Evolutionary conservation across 2,888 invertebrate genomes (phyloP).

Genomic region (Caenorhabditis imperialis): DNA sequence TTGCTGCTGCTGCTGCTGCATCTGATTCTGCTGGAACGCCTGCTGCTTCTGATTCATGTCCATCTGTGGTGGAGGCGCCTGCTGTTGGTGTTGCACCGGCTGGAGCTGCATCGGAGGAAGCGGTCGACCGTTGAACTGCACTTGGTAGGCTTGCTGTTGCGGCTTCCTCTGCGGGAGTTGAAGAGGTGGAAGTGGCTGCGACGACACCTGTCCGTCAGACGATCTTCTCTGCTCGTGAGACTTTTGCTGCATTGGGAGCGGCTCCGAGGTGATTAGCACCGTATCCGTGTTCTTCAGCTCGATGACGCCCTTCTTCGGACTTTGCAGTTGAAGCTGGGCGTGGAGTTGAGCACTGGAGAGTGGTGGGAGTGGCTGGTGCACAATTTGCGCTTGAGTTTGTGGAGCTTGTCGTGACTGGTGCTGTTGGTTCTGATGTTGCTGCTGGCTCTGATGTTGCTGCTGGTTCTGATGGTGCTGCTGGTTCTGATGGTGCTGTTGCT

Average conservation of each 20-base stretch:
- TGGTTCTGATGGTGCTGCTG: background rate
- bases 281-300: conserved; percentile 41
- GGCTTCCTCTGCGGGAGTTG: conserved; percentile 5
- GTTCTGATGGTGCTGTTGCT: background rate
- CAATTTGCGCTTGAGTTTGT: background rate
- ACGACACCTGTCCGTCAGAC: conserved; percentile 10
- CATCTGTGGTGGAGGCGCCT: background rate
- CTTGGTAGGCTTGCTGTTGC: conserved; percentile 19
- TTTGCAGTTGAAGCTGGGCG: conserved; percentile 11
- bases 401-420: conserved; percentile 4
- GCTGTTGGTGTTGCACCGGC: background rate
- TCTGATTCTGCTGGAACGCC: background rate
- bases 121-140: conserved; percentile 21
- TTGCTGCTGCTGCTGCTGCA: conserved; percentile 12
- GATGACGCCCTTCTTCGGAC: conserved; percentile 41
- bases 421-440: background rate
- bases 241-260: conserved; percentile 5
- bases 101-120: conserved; percentile 30
- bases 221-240: conserved; percentile 3
- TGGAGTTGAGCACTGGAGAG: conserved; percentile 1
- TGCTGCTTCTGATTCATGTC: too few relatives aligned
- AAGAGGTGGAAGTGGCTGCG: conserved; percentile 13
- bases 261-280: conserved; percentile 43
- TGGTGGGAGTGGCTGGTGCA: conserved; percentile 2
- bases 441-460: background rate